phyloP scores from a whole-genome alignment of 2,888 invertebrate genomes.

The Pseudococcus longispinus region DNA sequence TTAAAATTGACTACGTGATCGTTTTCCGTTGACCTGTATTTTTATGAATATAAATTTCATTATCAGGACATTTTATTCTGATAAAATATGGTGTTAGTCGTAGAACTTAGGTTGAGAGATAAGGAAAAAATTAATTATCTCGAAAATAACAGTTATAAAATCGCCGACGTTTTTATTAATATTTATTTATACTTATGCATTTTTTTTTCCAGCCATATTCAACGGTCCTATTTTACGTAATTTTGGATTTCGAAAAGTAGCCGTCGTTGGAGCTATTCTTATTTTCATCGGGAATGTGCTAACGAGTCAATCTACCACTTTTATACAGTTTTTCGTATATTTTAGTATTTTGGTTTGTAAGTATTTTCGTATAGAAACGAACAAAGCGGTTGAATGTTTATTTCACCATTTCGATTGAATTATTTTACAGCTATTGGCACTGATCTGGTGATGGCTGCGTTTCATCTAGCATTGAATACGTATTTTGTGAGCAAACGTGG shows the following conservation, averaged over 20 bases:
- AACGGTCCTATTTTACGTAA: conserved; percentile 71
- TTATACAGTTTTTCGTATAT: conserved; percentile 69
- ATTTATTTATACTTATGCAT: background rate
- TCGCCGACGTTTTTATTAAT: background rate
- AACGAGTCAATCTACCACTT: conserved; percentile 68
- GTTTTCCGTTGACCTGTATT: conserved; percentile 4
- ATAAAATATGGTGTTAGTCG: background rate
- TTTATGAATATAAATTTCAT: background rate
- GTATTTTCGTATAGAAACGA: conserved; percentile 61
- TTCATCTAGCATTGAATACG: conserved; percentile 71
- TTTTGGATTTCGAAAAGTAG: conserved; percentile 73
- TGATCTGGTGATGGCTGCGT: conserved; percentile 69
- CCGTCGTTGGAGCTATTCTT: conserved; percentile 67
- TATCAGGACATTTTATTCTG: background rate
- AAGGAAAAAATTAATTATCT: background rate
- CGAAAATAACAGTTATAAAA: background rate
- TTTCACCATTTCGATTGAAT: background rate
- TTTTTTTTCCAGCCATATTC: conserved; percentile 65
- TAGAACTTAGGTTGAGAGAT: background rate
- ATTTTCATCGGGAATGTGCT: conserved; percentile 69
- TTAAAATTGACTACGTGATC: background rate
- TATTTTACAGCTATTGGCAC: conserved; percentile 70
- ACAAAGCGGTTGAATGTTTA: background rate
- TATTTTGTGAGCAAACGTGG: conserved; percentile 71
- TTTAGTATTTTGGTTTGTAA: conserved; percentile 76